These are phyloP conservation scores for Psettodes erumei DNA, from an alignment of 2,113 vertebrate genomes.

Conservation along the genomic window DNA sequence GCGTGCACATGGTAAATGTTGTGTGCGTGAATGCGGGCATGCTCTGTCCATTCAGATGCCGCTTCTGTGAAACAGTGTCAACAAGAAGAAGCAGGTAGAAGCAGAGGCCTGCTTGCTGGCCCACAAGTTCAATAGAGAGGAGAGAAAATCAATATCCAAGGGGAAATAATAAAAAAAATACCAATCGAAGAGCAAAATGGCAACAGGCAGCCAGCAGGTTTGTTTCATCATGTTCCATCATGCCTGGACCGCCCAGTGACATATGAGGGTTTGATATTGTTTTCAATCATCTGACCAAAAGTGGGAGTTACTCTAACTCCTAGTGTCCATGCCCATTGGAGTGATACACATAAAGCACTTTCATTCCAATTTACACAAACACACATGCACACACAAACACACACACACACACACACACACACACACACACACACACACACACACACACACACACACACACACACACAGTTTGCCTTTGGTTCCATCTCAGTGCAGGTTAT, in stretches of 20 bases:
- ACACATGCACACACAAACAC: background rate
- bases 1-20: background rate
- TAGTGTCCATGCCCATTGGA: background rate
- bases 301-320: constrained; percentile 4
- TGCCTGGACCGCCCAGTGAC: constrained; percentile 37
- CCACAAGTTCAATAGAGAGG: constrained; percentile 54
- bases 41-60: background rate
- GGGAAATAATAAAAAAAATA: constrained; percentile 68
- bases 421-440: background rate
- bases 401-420: background rate
- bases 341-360: background rate
- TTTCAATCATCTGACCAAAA: constrained; percentile 40
- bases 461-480: constrained; percentile 14
- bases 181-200: constrained; percentile 48
- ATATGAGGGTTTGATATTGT: constrained; percentile 44
- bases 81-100: constrained; percentile 41
- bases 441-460: background rate
- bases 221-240: constrained; percentile 51
- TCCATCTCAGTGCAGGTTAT: constrained; percentile 1
- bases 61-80: constrained; percentile 47
- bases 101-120: constrained; percentile 21
- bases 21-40: background rate
- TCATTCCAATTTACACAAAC: background rate
- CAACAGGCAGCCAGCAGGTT: constrained; percentile 18
- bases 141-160: constrained; percentile 65